Conservation (phyloP, 2,113 vertebrate species). For the Aramus guarauna region DNA sequence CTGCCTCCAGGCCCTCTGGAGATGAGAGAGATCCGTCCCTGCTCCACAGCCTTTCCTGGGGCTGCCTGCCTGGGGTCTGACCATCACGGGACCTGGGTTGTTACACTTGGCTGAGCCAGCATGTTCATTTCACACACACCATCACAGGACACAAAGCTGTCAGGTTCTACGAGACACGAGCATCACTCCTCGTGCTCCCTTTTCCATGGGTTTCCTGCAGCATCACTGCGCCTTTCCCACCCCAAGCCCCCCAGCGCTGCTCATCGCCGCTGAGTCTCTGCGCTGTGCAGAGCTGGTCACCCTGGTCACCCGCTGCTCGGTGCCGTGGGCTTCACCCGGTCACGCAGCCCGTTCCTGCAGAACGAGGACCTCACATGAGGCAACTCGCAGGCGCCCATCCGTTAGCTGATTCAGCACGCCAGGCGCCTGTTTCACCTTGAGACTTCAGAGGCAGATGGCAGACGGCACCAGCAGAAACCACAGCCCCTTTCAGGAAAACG, state of each 20-base stretch:
- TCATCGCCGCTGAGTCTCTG: background rate
- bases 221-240: background rate
- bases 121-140: background rate
- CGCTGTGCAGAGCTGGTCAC: no score
- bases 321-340: background rate
- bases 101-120: background rate
- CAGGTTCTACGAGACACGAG: background rate
- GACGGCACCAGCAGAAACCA: background rate
- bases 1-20: background rate
- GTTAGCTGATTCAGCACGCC: background rate
- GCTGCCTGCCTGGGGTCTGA: background rate
- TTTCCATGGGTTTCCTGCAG: background rate
- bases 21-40: background rate
- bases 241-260: accelerated
- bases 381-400: background rate
- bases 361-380: accelerated
- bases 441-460: background rate
- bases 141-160: background rate
- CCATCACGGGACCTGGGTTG: background rate
- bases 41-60: accelerated
- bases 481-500: background rate
- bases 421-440: background rate
- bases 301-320: accelerated
- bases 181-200: background rate
- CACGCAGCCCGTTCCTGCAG: background rate